phyloP scores from a whole-genome alignment of 2,113 vertebrate species.

The Mustela lutreola region DNA sequence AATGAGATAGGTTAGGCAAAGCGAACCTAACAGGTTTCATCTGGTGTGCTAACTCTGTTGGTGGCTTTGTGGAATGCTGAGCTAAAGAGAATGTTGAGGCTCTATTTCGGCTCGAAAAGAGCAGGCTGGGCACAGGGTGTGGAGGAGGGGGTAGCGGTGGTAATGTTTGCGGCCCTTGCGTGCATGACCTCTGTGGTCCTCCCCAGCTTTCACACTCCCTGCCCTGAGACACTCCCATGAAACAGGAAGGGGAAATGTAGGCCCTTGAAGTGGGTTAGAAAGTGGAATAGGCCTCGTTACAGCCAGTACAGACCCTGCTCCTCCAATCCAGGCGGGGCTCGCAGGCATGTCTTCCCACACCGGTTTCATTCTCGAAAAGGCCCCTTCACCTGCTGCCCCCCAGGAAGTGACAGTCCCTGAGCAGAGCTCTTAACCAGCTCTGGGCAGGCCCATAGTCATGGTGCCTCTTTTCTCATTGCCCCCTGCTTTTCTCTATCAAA shows the following conservation, averaged over 20 bases:
- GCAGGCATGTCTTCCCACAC: not conserved
- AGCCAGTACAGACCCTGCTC: not conserved
- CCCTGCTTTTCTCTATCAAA: not conserved
- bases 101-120: constrained; percentile 1
- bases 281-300: not conserved
- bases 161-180: not conserved
- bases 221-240: not conserved
- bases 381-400: not conserved
- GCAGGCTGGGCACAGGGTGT: not conserved
- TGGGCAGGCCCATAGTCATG: not conserved
- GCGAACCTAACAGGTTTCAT: constrained; percentile 27
- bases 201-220: not conserved
- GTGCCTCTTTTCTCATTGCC: not conserved
- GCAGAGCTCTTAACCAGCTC: not conserved
- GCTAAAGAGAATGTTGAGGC: constrained; percentile 14
- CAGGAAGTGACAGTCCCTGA: not conserved
- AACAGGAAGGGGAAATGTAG: not conserved
- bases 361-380: not conserved
- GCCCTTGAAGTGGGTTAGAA: not conserved
- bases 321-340: not conserved
- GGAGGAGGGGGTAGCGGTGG: not conserved
- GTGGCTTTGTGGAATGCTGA: constrained; percentile 39
- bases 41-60: not conserved
- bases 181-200: not conserved
- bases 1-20: constrained; percentile 16